phyloP scores from a whole-genome alignment of 2,797 vertebrate species.

The Leptatherina wallacei region DNA sequence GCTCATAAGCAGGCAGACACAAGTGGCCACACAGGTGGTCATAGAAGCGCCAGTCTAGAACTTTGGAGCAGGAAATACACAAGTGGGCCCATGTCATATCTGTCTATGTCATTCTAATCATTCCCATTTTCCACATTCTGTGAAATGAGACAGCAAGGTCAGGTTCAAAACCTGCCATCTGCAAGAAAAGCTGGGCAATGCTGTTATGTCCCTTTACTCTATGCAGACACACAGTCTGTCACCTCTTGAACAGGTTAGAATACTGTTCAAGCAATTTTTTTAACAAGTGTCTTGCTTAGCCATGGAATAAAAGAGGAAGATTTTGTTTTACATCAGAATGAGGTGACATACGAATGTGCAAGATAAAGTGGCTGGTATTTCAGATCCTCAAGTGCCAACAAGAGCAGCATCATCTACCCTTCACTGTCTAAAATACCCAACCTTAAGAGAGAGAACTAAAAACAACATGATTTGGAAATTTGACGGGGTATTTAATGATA shows the following conservation, averaged over 20 bases:
- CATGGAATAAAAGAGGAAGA: conserved; percentile 58
- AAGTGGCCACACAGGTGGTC: conserved; percentile 79
- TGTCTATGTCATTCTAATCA: conserved; percentile 88
- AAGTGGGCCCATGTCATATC: conserved; percentile 88
- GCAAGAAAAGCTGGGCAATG: conserved; percentile 58
- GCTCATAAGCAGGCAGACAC: conserved; percentile 70
- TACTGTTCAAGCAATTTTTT: conserved; percentile 69
- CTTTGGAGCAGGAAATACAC: conserved; percentile 88
- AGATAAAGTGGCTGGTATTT: conserved; percentile 69
- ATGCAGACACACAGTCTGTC: conserved; percentile 79
- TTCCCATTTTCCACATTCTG: conserved; percentile 61
- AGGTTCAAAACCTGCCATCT: conserved; percentile 52
- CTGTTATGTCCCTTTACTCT: conserved; percentile 80
- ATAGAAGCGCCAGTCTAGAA: conserved; percentile 86
- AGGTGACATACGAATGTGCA: conserved; percentile 70
- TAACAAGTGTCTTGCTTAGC: conserved; percentile 74
- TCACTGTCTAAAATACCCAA: conserved; percentile 51
- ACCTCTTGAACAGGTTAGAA: conserved; percentile 70
- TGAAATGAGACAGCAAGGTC: conserved; percentile 58
- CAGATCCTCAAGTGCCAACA: conserved; percentile 80
- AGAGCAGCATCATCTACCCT: conserved; percentile 66
- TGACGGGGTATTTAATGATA: conserved; percentile 41
- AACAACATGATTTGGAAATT: conserved; percentile 44
- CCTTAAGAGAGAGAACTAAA: conserved; percentile 28
- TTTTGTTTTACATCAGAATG: conserved; percentile 52